A percentile compares a stretch with the other conserved stretches of the same genome.
Conservation (phyloP, 1,140 invertebrate genomes). For the Ganaspis sp. region DNA sequence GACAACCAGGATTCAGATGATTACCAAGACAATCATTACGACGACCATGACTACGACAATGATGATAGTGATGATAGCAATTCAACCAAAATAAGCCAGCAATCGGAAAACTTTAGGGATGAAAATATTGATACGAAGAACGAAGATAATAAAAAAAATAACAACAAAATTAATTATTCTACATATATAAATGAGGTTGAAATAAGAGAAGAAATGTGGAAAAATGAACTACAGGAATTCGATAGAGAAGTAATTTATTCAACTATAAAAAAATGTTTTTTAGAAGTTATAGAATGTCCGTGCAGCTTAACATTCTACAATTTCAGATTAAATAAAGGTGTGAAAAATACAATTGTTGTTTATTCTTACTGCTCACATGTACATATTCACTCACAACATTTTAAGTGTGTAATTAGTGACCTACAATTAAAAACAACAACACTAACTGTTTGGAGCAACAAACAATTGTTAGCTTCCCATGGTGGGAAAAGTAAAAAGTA, state of each 20-base stretch:
- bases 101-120: too few species aligned
- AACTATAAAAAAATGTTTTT: not conserved
- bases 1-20: too few species aligned
- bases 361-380: not conserved
- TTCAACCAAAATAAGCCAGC: too few species aligned
- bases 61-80: too few species aligned
- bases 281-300: not conserved
- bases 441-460: not conserved
- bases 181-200: not conserved
- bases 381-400: not conserved
- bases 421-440: not conserved
- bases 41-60: too few species aligned
- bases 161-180: too few species aligned
- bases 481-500: not conserved
- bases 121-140: too few species aligned
- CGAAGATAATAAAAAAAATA: too few species aligned
- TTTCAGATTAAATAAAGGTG: not conserved
- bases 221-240: not conserved
- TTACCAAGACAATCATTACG: too few species aligned
- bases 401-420: not conserved
- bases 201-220: not conserved
- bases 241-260: not conserved
- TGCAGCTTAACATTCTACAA: not conserved
- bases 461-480: not conserved
- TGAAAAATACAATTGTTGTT: not conserved